Evolutionary conservation across 2,888 invertebrate species (phyloP).

Genomic region (Tyria jacobaeae): DNA sequence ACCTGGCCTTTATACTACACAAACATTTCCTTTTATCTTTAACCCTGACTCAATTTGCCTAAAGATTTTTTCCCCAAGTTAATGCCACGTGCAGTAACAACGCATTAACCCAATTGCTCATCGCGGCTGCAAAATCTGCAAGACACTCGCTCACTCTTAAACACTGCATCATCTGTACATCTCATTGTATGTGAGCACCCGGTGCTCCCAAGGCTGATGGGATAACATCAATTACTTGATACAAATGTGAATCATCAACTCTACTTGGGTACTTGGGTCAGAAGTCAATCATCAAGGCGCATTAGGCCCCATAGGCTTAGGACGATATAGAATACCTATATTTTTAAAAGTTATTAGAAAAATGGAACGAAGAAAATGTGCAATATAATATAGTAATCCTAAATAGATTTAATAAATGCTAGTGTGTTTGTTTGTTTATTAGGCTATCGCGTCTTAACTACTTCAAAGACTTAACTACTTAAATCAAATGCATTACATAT

Average conservation of each 20-base stretch:
- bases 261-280: conserved; percentile 60
- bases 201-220: conserved; percentile 39
- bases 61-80: neutral
- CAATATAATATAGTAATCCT: conserved; percentile 4
- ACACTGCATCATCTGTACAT: conserved; percentile 8
- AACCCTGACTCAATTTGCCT: neutral
- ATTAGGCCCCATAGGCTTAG: conserved; percentile 11
- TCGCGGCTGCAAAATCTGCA: neutral
- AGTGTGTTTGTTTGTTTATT: too few relatives aligned
- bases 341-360: neutral
- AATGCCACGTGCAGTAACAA: neutral
- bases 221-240: conserved; percentile 61
- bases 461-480: too few relatives aligned
- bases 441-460: too few relatives aligned
- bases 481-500: too few relatives aligned
- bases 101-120: conserved; percentile 8
- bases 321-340: conserved; percentile 12
- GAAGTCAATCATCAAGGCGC: conserved; percentile 57
- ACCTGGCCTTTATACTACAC: too few relatives aligned
- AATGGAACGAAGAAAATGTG: neutral
- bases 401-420: too few relatives aligned
- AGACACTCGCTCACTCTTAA: neutral
- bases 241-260: conserved; percentile 50
- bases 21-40: neutral
- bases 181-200: conserved; percentile 17